Evolutionary conservation across 92 coral and sea anemone genomes (phyloP).

Genomic region (Porites cylindrica): DNA sequence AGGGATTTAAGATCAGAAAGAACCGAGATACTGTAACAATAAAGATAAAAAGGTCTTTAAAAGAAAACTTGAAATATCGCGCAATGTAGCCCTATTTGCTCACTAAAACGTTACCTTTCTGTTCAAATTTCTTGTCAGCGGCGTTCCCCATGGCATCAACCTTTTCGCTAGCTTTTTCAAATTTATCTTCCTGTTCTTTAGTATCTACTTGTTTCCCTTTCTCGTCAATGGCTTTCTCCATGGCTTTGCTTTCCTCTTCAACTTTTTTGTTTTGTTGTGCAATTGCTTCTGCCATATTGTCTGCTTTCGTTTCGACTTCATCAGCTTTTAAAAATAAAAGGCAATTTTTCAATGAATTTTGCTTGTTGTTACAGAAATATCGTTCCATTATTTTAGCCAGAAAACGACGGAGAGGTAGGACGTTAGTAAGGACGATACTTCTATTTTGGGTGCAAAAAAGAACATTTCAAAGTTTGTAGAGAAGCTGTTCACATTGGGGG

Average conservation of each 20-base stretch:
- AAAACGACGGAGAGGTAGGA: too few relatives aligned
- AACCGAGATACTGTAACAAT: too few relatives aligned
- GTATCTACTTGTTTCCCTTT: constrained; percentile 68
- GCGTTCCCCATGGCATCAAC: constrained; percentile 71
- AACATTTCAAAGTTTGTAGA: too few relatives aligned
- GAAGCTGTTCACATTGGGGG: too few relatives aligned
- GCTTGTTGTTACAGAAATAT: background rate
- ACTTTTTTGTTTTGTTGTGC: constrained; percentile 79
- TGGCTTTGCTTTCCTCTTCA: constrained; percentile 64
- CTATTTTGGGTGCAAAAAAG: too few relatives aligned
- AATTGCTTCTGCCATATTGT: constrained; percentile 79
- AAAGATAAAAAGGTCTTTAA: too few relatives aligned
- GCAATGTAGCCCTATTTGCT: background rate
- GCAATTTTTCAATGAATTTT: background rate
- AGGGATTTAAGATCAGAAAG: too few relatives aligned
- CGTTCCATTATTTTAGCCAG: too few relatives aligned
- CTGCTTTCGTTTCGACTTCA: constrained; percentile 59
- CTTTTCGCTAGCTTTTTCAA: constrained; percentile 80
- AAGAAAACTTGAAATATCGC: too few relatives aligned
- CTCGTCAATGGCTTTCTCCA: constrained; percentile 77
- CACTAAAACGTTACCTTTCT: constrained; percentile 59
- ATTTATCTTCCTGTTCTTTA: constrained; percentile 70
- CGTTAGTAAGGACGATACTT: too few relatives aligned
- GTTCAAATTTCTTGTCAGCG: constrained; percentile 72
- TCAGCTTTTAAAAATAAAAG: constrained; percentile 43